These are phyloP conservation scores for Australoheros scitulus DNA, from an alignment of 2,113 vertebrate species.

Conservation along the genomic window DNA sequence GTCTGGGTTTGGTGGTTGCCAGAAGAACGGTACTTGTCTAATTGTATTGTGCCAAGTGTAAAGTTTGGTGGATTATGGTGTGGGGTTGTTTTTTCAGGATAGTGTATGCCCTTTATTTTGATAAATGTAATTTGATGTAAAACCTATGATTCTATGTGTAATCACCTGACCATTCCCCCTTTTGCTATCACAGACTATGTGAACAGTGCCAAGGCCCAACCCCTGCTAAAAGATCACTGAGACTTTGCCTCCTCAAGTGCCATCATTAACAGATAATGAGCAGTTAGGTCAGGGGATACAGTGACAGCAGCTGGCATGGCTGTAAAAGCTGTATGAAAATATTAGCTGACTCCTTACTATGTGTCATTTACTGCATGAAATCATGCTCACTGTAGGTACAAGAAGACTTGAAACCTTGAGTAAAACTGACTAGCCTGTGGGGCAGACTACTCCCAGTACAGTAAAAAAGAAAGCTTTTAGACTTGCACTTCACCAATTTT, in stretches of 20 bases:
- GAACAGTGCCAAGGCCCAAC: background rate
- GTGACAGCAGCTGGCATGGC: conserved; percentile 7
- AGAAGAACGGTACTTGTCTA: too few relatives aligned
- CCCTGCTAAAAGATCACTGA: background rate
- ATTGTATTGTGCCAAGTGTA: too few relatives aligned
- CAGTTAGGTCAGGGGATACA: background rate
- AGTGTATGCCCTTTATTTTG: background rate
- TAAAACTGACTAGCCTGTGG: background rate
- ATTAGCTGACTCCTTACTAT: background rate
- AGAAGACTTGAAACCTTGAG: background rate
- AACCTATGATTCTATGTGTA: background rate
- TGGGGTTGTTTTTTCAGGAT: too few relatives aligned
- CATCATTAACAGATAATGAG: conserved; percentile 26
- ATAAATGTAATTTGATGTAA: background rate
- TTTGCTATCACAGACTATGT: background rate
- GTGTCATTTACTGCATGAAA: conserved; percentile 3
- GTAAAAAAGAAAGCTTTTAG: background rate
- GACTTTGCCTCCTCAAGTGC: conserved; percentile 23
- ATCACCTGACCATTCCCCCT: background rate
- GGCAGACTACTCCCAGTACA: background rate
- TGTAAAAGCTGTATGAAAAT: background rate
- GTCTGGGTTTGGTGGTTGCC: too few relatives aligned
- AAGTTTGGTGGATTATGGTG: too few relatives aligned
- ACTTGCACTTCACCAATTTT: background rate
- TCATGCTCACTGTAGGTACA: background rate